phyloP scores from a whole-genome alignment of 1,140 invertebrate species.

The Holcopasites calliopsidis region DNA sequence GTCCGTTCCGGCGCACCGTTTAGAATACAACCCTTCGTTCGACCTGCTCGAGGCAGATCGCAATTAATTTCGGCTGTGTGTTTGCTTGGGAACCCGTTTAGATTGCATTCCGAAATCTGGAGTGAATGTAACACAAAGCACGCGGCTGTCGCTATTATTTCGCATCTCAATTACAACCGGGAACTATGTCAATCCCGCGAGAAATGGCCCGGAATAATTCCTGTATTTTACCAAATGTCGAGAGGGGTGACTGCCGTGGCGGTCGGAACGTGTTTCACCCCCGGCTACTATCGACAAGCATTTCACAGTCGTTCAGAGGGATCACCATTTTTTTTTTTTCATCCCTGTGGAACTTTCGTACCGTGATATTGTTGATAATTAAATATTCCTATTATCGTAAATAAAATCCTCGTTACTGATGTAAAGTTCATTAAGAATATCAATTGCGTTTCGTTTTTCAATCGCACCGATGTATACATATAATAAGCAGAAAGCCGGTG shows the following conservation, averaged over 20 bases:
- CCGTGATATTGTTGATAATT: too few species aligned
- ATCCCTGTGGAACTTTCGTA: not conserved
- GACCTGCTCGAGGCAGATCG: too few species aligned
- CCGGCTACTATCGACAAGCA: not conserved
- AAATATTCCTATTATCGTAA: too few species aligned
- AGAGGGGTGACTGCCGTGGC: not conserved
- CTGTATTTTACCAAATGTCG: slow-evolving; percentile 10
- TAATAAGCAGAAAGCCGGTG: not conserved
- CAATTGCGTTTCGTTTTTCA: not conserved
- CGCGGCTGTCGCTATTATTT: slow-evolving; percentile 7
- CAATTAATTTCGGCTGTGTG: slow-evolving; percentile 11
- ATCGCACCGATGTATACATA: not conserved
- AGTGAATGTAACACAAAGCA: slow-evolving; percentile 23
- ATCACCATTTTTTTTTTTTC: not conserved
- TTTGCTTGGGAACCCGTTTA: slow-evolving; percentile 2
- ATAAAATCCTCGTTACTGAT: too few species aligned
- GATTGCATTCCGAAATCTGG: not conserved
- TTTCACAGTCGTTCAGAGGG: not conserved
- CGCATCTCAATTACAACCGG: slow-evolving; percentile 35
- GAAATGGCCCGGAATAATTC: slow-evolving; percentile 43
- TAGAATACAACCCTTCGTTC: not conserved
- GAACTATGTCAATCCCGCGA: slow-evolving; percentile 12
- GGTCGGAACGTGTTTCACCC: not conserved
- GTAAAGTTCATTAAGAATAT: slow-evolving; percentile 44
- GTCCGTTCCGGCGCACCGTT: not conserved